These are phyloP conservation scores for Kudoa iwatai DNA, from an alignment of 30 jellyfish, hydroid and myxozoan genomes.

Conservation along the genomic window DNA sequence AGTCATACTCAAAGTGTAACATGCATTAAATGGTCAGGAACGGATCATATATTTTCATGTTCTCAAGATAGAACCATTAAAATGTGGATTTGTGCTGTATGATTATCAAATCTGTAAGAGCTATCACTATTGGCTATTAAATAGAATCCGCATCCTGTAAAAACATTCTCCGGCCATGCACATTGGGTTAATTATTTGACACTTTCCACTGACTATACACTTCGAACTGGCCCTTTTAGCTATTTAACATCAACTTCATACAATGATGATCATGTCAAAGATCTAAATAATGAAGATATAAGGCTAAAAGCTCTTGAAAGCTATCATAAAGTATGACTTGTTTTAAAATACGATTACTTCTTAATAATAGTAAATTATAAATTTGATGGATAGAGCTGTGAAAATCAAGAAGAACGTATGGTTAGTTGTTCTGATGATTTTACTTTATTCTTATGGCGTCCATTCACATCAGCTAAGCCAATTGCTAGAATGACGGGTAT, in stretches of 20 bases:
- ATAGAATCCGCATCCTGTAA: too few species aligned
- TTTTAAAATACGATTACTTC: too few species aligned
- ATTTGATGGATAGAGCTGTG: too few species aligned
- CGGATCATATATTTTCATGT: slow-evolving; percentile 47
- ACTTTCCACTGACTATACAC: slow-evolving; percentile 43
- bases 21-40: slow-evolving; percentile 85
- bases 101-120: too few species aligned
- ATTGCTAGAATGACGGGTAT: too few species aligned
- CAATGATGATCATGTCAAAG: slow-evolving; percentile 1
- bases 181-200: slow-evolving; percentile 63
- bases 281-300: too few species aligned
- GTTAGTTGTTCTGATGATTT: slow-evolving; percentile 91
- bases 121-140: too few species aligned
- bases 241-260: slow-evolving; percentile 2
- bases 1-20: slow-evolving; percentile 70
- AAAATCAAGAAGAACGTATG: slow-evolving; percentile 18
- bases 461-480: too few species aligned
- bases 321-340: too few species aligned
- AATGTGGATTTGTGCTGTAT: slow-evolving; percentile 48
- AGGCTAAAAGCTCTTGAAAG: background rate
- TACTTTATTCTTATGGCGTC: slow-evolving; percentile 64
- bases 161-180: too few species aligned
- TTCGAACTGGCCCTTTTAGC: slow-evolving; percentile 49
- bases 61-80: slow-evolving; percentile 78
- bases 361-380: too few species aligned